Percentiles rank a stretch among this genome's conserved stretches.
Evolutionary conservation across 2,797 vertebrate genomes (phyloP).

Genomic region (Catostomus latipinnis): DNA sequence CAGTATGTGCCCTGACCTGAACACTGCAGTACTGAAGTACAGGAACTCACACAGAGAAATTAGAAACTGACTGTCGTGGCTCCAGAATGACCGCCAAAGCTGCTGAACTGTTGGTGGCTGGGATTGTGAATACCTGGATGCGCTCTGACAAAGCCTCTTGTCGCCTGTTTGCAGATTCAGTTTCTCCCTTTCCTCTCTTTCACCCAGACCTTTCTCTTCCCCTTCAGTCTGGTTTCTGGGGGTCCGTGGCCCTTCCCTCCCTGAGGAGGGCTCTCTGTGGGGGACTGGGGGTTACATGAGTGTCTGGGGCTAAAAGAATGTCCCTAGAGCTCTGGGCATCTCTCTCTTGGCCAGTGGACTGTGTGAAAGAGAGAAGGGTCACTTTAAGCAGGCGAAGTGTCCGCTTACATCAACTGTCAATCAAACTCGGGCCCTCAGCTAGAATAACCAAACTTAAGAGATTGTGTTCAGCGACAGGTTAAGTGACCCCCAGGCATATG

Average conservation of each 20-base stretch:
- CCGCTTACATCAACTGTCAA: constrained; percentile 77
- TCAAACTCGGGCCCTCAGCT: constrained; percentile 76
- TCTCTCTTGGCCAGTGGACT: constrained; percentile 72
- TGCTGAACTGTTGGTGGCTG: constrained; percentile 17
- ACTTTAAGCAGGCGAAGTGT: constrained; percentile 75
- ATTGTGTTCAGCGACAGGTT: constrained; percentile 70
- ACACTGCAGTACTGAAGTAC: constrained; percentile 2
- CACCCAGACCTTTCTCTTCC: constrained; percentile 31
- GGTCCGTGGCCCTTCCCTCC: constrained; percentile 56
- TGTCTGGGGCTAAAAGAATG: constrained; percentile 70
- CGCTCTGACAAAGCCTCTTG: constrained; percentile 54
- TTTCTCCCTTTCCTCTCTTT: constrained; percentile 48
- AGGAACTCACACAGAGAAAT: constrained; percentile 41
- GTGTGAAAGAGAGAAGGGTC: constrained; percentile 71
- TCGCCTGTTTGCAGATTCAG: constrained; percentile 44
- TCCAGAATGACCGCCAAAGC: constrained; percentile 13
- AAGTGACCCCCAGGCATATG: constrained; percentile 68
- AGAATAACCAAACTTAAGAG: constrained; percentile 65
- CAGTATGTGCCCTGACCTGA: constrained; percentile 21
- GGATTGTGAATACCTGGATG: constrained; percentile 56
- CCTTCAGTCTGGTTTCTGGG: constrained; percentile 66
- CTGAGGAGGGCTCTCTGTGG: constrained; percentile 34
- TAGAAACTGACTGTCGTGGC: constrained; percentile 40
- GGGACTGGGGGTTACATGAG: constrained; percentile 61
- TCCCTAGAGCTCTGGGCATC: constrained; percentile 58